Evolutionary conservation across 1,140 invertebrate genomes (phyloP).

Genomic region (Marisa cornuarietis): DNA sequence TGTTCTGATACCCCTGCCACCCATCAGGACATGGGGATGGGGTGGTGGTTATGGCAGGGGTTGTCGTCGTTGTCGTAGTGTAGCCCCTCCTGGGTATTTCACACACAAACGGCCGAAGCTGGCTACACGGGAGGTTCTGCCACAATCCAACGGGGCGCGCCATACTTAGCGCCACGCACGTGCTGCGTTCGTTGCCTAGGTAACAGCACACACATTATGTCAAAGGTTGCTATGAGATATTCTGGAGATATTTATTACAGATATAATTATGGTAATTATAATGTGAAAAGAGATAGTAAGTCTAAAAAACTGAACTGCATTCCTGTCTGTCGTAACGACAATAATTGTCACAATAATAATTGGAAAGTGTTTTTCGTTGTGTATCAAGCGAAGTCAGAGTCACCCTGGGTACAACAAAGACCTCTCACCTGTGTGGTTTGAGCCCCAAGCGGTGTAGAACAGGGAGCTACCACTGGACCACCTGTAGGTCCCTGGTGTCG

Average conservation of each 20-base stretch:
- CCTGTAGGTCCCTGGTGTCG: constrained; percentile 35
- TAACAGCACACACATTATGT: neutral
- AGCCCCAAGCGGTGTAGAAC: constrained; percentile 47
- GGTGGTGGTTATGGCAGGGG: constrained; percentile 35
- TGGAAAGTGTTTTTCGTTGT: too few species aligned
- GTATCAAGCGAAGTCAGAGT: too few species aligned
- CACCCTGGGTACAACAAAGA: too few species aligned
- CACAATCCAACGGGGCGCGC: constrained; percentile 46
- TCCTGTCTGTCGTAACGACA: too few species aligned
- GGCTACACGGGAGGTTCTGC: constrained; percentile 41
- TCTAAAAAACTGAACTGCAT: neutral
- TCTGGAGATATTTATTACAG: neutral
- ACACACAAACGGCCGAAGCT: constrained; percentile 41
- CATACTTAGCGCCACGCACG: constrained; percentile 49
- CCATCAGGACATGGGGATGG: constrained; percentile 39
- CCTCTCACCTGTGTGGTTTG: constrained; percentile 29
- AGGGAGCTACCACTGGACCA: constrained; percentile 24
- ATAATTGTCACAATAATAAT: too few species aligned
- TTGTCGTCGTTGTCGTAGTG: constrained; percentile 28
- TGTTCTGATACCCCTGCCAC: constrained; percentile 36
- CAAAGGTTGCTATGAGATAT: neutral
- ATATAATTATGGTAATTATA: neutral
- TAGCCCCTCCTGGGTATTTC: constrained; percentile 40
- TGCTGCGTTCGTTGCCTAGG: constrained; percentile 41
- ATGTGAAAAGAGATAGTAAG: neutral